These are phyloP conservation scores for Falco cherrug DNA, from an alignment of 2,797 vertebrate genomes.

Conservation along the genomic window DNA sequence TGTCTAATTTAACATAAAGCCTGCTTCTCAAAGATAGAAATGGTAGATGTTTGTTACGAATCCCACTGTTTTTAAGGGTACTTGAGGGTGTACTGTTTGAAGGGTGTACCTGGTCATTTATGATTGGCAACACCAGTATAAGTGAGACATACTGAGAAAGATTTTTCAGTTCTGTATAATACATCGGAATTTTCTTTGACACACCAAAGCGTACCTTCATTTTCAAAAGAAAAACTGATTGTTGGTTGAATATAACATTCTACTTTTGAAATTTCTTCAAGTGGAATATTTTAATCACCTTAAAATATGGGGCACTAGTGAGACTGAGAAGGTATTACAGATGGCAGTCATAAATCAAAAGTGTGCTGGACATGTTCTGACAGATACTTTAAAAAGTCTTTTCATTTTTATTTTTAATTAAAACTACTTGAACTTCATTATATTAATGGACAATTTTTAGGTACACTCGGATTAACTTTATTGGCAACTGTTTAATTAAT, in stretches of 20 bases:
- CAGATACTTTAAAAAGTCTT: fast-evolving
- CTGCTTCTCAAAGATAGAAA: not conserved
- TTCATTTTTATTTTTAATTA: not conserved
- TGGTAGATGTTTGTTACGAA: not conserved
- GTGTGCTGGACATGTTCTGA: not conserved
- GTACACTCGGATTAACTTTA: not conserved
- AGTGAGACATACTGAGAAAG: not conserved
- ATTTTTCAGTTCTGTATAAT: not conserved
- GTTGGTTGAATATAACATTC: not conserved
- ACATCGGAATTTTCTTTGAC: not conserved
- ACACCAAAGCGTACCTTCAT: fast-evolving
- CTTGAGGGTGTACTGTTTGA: fast-evolving
- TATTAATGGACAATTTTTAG: not conserved
- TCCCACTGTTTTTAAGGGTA: not conserved
- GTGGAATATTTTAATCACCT: not conserved
- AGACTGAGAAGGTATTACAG: not conserved
- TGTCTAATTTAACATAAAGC: not conserved
- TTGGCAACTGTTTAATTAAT: not conserved
- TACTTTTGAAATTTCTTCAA: not conserved
- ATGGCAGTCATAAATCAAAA: not conserved
- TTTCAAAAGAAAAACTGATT: not conserved
- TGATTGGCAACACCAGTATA: not conserved
- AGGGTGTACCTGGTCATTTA: not conserved
- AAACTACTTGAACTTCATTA: not conserved
- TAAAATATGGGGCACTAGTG: fast-evolving